A percentile compares a stretch with the other conserved stretches of the same genome.
These are phyloP conservation scores for Athalia rosae DNA, from an alignment of 2,888 invertebrate genomes.

Conservation along the genomic window DNA sequence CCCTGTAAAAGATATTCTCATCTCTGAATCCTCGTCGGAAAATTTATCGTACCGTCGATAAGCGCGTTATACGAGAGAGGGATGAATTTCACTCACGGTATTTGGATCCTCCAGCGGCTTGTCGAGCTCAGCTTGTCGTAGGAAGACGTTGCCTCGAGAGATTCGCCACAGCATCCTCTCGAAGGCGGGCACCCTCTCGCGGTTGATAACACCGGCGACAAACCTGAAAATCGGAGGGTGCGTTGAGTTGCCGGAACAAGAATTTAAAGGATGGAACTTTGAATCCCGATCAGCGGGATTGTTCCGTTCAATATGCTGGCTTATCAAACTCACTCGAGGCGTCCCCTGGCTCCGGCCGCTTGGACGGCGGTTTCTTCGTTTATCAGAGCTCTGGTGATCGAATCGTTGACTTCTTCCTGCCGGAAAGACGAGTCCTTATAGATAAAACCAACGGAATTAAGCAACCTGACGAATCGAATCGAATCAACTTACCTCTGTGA, in stretches of 20 bases:
- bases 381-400: slow-evolving; percentile 77
- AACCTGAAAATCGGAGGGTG: slow-evolving; percentile 77
- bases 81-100: slow-evolving; percentile 78
- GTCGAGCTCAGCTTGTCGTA: slow-evolving; percentile 89
- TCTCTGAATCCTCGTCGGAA: not conserved
- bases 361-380: slow-evolving; percentile 73
- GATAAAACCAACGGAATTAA: not conserved
- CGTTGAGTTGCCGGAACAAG: not conserved
- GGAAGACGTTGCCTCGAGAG: slow-evolving; percentile 93
- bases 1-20: slow-evolving; percentile 77
- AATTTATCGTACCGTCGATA: too few relatives aligned
- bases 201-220: slow-evolving; percentile 93
- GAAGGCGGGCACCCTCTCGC: slow-evolving; percentile 92
- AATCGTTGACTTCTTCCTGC: slow-evolving; percentile 82
- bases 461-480: not conserved
- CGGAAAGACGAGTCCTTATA: slow-evolving; percentile 52
- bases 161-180: slow-evolving; percentile 96
- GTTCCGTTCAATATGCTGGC: not conserved
- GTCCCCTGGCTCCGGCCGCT: slow-evolving; percentile 64
- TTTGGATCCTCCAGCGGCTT: slow-evolving; percentile 88
- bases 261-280: not conserved
- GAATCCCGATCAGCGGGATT: too few relatives aligned
- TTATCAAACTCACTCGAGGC: slow-evolving; percentile 70
- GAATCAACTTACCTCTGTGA: slow-evolving; percentile 79
- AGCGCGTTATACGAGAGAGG: not conserved